A percentile compares a stretch with the other conserved stretches of the same genome.
Evolutionary conservation across 92 coral and sea anemone genomes (phyloP).

Genomic region (Pocillopora meandrina): DNA sequence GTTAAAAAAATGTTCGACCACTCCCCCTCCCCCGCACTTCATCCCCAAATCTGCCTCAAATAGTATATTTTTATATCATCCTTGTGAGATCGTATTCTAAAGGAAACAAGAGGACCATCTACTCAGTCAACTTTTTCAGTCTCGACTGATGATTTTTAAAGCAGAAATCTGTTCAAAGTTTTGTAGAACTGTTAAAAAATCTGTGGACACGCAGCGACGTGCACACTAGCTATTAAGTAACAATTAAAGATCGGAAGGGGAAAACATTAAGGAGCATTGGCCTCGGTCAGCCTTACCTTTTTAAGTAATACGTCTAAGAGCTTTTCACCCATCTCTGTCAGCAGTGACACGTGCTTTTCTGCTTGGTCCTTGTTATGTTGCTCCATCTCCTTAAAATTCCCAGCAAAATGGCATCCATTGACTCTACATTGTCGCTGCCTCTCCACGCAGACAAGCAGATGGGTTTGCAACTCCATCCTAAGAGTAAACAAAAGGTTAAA

Average conservation of each 20-base stretch:
- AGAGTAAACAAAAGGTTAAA: neutral
- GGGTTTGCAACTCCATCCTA: conserved; percentile 24
- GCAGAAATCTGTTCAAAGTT: no score
- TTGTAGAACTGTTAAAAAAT: no score
- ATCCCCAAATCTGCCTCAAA: no score
- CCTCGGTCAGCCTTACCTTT: neutral
- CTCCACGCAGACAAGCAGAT: neutral
- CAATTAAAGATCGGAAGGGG: neutral
- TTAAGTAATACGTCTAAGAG: conserved; percentile 6
- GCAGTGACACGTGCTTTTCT: conserved; percentile 17
- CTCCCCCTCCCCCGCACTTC: no score
- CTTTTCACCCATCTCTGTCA: neutral
- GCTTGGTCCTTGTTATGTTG: conserved; percentile 12
- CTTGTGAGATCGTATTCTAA: no score
- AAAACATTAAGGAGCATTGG: neutral
- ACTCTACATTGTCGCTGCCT: conserved; percentile 9
- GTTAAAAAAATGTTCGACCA: no score
- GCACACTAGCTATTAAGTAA: no score
- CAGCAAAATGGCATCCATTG: conserved; percentile 15
- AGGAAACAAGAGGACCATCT: no score
- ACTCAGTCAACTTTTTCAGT: no score
- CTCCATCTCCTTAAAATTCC: neutral
- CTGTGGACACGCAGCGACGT: no score
- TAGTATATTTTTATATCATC: no score
- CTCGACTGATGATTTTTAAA: no score